Evolutionary conservation across 2,797 vertebrate species (phyloP), one percentile per base, ranked within the genome.

Genomic region (Argya squamiceps): DNA sequence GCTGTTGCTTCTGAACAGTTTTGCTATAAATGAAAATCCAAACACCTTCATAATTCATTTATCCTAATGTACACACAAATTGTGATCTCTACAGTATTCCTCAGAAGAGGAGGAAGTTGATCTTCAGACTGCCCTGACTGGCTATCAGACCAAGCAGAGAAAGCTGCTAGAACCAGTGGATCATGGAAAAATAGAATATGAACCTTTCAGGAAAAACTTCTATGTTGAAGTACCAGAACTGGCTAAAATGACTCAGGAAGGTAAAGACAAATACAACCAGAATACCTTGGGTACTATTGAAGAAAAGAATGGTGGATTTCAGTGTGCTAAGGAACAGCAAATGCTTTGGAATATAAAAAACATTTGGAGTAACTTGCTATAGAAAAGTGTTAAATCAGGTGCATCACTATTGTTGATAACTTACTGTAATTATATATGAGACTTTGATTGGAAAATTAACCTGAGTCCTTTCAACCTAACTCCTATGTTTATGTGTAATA

Each of bases 21-120:
- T 36, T 0, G 3, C 12, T 67, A 1, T 34, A 64, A 63, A 56
- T 60, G 4, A 74, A 56, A 67, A 23, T 0, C 16, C 13, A 39
- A 70, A 27, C 15, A 55, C 17, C 17, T 63, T 63, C 8, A 21
- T 55, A 36, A 47, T 50, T 52, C 24, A 8, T 64, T 78, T 17
- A 2, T 52, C 3, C 34, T 71, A 50, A 88, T 17, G 32, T 12
- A 20, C 32, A 47, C 6, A 26, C 37, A 60, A 88, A 79, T 56
- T 82, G 6, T 46, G n/a, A 93, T 96, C 44, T 91, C 7, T 64
- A 4, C 97, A 99, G 99, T 99, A 99, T 98, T 99, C 99, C 2
- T 99, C 99, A 86, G 99, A 99, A 94, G 99, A 99, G 77, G 99
- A 99, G 95, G 99, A 99, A 83, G 99, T 99, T 88, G 99, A 99